Evolutionary conservation across 2,797 vertebrate genomes (phyloP), one percentile per base, ranked within the genome.

Genomic region (Cuculus canorus): DNA sequence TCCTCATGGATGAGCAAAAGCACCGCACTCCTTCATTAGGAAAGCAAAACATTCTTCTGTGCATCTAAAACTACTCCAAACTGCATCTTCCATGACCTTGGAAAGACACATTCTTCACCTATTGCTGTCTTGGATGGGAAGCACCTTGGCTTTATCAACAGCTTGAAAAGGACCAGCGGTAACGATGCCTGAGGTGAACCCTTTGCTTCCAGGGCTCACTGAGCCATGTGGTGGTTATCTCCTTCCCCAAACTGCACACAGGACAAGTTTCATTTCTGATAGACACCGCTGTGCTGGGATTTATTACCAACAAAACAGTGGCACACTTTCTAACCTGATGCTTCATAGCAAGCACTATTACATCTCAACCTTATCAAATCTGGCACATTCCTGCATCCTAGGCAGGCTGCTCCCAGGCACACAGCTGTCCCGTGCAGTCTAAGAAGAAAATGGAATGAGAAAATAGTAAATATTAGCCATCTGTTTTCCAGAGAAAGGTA

Each of bases 141-240:
- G 39, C 18, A 18, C 66, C 52, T 9, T 8, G 12, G 10, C 6
- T 3, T 41, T 5, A n/a, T 23, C 21, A 5, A 5, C 24, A 24
- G 52, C 4, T 2, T 8, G 71, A 35, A 57, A 32, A 48, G 57
- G 33, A 27, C 30, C n/a, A 33, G 37, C 39, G 32, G 50, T 8
- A 6, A n/a, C 7, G 2, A 14, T 7, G 7, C 13, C 33, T 2
- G 23, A 17, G 60, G 25, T 19, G 9, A 41, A 14, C 22, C 2
- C 0, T 7, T 28, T 6, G 32, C 50, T 69, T 16, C 47, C 52
- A 24, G 50, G 28, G 33, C 65, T 70, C 2, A 1, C 50, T 3
- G 48, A 39, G 56, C 39, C 10, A 0, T 4, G 0, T 1, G 2
- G 48, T 6, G 21, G 32, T 19, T 19, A 33, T 54, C 48, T 48